Evolutionary conservation across 2,888 invertebrate genomes (phyloP), one percentile per base, ranked within the genome.

Genomic region (Ormyrus nitidulus): DNA sequence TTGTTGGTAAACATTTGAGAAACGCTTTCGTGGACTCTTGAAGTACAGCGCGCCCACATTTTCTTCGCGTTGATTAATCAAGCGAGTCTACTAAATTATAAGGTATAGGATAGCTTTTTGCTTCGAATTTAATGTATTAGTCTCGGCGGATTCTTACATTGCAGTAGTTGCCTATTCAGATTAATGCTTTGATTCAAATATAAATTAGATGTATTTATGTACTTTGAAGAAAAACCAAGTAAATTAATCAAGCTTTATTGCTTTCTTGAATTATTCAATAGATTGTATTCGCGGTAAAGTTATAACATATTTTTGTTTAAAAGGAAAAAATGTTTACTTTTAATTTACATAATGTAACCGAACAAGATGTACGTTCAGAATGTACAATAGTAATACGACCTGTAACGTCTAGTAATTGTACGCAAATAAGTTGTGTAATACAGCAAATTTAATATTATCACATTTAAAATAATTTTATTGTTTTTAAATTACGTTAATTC

Each of bases 141-240:
- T 56, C 46, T 58, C 8, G 58, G 34, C 64, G 48, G 7, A 46
- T 69, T 46, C 56, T n/a, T 9, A 44, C 10, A 9, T 46, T 6
- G 46, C 56, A 46, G 46, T 9, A 9, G 8, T 19, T 8, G n/a
- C 6, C n/a, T 19, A 69, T 69, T 58, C 13, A 56, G 46, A 56
- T 13, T 54, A 69, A 68, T n/a, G 11, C 56, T 56, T 46, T 46
- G 56, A 69, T 56, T 53, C 9, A 46, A n/a, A 11, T 51, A 53
- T 72, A 72, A 72, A 72, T 72, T 62, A 61, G 34, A 8, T 51
- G 61, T 61, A 61, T 71, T 69, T 71, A 61, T 61, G 51, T 59
- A 61, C 8, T 46, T 34, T n/a, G n/a, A 13, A 53, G 72, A 72
- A 72, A 72, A 46, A 53, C 54, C n/a, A 7, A 72, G 11, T 49